Base-by-base conservation (phyloP, 2,797 vertebrate species). In the Girardinus metallicus region DNA sequence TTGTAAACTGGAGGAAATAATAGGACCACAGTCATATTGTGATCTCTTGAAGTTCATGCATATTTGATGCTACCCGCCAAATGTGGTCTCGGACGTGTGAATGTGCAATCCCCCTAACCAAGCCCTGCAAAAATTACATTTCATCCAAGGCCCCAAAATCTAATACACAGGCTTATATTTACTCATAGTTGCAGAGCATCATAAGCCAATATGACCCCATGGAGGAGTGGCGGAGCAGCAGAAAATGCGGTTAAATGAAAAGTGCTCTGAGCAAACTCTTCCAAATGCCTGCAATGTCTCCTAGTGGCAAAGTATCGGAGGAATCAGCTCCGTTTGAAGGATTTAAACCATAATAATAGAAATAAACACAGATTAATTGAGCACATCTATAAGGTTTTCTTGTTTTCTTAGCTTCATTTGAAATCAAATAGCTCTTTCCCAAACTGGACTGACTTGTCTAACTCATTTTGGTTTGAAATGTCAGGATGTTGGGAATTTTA, bases 161-260 rank as follows among this genome's bases (percentile, higher is more conserved):
- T 94, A 94, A 95, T 94, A 92, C 91, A 91, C 92, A 83, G 85
- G 84, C 90, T 92, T 91, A 89, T 94, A 95, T 95, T 94, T 94
- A 95, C 93, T 91, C 93, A 91, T 92, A 90, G 92, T 91, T 91
- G 87, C 91, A 86, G 89, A 86, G 91, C 86, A 90, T 92, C 90
- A 87, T 88, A 89, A 93, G 87, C 85, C 86, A 94, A 93, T 94
- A 93, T 93, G 93, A 92, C 92, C 93, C 89, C 87, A 90, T 91
- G 87, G 80, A 86, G 77, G 71, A 78, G 85, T 76, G 82, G 76
- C 81, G 34, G 82, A 81, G 85, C 90, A 44, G 85, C 81, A 77
- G 83, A 89, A 91, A 92, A 94, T 87, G 88, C 77, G 80, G 87
- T 93, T 93, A 93, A 93, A 93, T 91, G 80, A 91, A 93, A 94